phyloP scores from a whole-genome alignment of 2,113 vertebrate genomes.

The Trematocara zebra region DNA sequence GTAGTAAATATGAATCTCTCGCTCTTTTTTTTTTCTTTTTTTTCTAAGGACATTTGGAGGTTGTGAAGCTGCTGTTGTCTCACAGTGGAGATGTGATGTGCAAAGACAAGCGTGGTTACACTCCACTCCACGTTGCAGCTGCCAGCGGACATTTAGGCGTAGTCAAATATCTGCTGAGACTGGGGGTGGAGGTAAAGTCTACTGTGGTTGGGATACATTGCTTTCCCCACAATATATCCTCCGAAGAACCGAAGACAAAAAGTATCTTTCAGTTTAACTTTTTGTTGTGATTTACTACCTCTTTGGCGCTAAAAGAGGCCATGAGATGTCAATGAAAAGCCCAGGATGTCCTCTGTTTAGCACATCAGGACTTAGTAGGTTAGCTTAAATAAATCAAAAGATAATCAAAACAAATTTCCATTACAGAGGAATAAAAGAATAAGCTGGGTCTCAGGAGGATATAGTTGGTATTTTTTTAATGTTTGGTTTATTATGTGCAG shows the following conservation, averaged over 20 bases:
- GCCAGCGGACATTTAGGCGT: constrained; percentile 85
- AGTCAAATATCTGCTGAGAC: constrained; percentile 83
- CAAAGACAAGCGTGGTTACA: constrained; percentile 90
- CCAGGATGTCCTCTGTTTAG: not conserved
- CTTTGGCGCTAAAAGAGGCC: not conserved
- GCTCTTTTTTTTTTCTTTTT: not conserved
- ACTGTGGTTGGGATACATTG: not conserved
- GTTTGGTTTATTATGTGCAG: not conserved
- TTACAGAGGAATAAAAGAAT: not conserved
- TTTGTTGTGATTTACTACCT: not conserved
- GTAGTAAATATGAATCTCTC: not conserved
- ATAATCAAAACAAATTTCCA: not conserved
- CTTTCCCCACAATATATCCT: not conserved
- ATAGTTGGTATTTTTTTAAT: not conserved
- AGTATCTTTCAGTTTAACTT: not conserved
- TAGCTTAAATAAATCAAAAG: not conserved
- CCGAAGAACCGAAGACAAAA: not conserved
- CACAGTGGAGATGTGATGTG: constrained; percentile 81
- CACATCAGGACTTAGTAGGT: not conserved
- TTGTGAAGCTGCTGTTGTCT: constrained; percentile 88
- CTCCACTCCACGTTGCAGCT: constrained; percentile 88
- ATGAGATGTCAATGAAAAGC: not conserved
- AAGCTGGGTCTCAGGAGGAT: not conserved
- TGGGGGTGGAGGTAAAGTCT: constrained; percentile 82
- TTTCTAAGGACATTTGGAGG: constrained; percentile 84